A percentile compares a stretch with the other conserved stretches of the same genome.
Conservation (phyloP, 2,113 vertebrate species). For the Anoplopoma fimbria region DNA sequence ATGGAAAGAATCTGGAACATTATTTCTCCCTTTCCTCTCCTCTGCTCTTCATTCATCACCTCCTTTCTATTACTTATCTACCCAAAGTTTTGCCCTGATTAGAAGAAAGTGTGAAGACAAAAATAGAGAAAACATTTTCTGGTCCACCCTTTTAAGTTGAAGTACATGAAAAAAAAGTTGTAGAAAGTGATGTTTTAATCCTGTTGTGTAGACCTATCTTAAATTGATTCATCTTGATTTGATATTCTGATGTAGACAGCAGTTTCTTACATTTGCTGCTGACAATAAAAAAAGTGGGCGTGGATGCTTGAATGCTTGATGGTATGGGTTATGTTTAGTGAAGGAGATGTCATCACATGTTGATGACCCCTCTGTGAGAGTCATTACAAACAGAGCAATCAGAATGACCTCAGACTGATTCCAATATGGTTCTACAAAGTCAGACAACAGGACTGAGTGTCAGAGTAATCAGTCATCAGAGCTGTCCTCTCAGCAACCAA, state of each 20-base stretch:
- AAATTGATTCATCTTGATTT: conserved; percentile 31
- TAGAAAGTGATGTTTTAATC: conserved; percentile 25
- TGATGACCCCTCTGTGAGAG: conserved; percentile 52
- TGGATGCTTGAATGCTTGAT: conserved; percentile 29
- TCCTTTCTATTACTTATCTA: background rate
- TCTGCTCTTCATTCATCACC: background rate
- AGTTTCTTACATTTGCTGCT: conserved; percentile 14
- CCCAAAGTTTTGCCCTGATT: background rate
- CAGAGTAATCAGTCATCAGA: conserved; percentile 73
- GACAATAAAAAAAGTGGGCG: conserved; percentile 26
- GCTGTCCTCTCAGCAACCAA: conserved; percentile 67
- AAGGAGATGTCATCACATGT: conserved; percentile 50
- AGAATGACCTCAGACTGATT: conserved; percentile 61
- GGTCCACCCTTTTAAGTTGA: background rate
- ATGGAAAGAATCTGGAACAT: background rate
- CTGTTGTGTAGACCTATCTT: background rate
- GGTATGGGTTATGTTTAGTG: conserved; percentile 46
- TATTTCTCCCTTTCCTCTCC: background rate
- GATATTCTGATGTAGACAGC: conserved; percentile 26
- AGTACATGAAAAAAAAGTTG: background rate
- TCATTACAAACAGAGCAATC: conserved; percentile 52
- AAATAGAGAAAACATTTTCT: background rate
- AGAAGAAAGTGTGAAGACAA: background rate
- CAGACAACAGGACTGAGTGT: conserved; percentile 64
- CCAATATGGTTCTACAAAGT: conserved; percentile 64